phyloP scores from a whole-genome alignment of 2,797 vertebrate species.

The Oreortyx pictus region DNA sequence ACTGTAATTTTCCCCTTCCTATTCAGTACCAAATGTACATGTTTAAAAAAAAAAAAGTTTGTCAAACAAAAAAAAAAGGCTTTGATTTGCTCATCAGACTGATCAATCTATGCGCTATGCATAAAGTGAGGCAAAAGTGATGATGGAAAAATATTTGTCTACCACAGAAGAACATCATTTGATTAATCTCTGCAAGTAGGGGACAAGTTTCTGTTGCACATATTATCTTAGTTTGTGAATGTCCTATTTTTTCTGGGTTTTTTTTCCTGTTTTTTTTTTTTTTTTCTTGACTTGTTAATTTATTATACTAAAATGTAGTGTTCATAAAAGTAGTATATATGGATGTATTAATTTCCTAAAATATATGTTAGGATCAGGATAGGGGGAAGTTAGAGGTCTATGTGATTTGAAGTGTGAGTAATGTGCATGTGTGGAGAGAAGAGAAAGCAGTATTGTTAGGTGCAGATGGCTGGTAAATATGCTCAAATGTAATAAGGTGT shows the following conservation, averaged over 20 bases:
- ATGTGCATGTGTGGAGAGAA: neutral
- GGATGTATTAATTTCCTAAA: neutral
- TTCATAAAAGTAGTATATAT: neutral
- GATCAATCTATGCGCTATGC: neutral
- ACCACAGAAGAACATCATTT: neutral
- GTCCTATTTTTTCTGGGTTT: neutral
- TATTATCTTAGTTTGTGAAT: neutral
- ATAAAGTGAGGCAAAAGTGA: neutral
- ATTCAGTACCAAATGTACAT: neutral
- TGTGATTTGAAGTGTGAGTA: neutral
- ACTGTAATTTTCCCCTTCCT: neutral
- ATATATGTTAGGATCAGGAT: neutral
- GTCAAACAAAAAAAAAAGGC: neutral
- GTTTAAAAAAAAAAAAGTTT: too few species aligned
- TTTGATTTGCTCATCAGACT: neutral
- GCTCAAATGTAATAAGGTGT: constrained; percentile 40
- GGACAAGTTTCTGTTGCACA: neutral
- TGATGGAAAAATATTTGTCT: neutral
- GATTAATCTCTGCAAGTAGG: neutral
- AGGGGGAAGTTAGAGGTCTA: neutral
- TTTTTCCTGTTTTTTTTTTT: too few species aligned
- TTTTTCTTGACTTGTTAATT: neutral
- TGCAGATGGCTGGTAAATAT: constrained; percentile 54
- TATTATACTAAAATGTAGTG: neutral
- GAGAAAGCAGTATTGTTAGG: constrained; percentile 6